Base-by-base conservation (phyloP, 2,797 vertebrate genomes). In the Brachymystax lenok region DNA sequence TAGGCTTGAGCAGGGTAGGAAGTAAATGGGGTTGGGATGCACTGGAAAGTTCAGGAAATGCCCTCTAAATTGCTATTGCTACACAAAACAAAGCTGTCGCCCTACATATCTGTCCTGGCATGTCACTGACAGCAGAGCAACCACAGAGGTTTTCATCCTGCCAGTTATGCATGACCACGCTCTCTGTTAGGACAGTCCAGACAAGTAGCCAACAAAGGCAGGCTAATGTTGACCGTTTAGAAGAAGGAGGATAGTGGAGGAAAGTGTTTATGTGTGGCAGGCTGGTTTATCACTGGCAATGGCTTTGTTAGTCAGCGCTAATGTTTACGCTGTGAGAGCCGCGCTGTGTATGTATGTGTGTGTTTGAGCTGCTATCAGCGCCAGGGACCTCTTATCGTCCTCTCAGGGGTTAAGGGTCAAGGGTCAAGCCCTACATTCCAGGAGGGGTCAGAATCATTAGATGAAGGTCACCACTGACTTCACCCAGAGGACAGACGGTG, bases 361-460 rank as follows among this genome's bases (percentile, higher is more conserved):
- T 46, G 40, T 46, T 46, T 46, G 40, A 79, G 83, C 69, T 7
- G 74, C 80, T 80, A 83, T 85, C 84, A 33, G 79, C 33, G 21
- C 81, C 80, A 83, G 79, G 24, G 75, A 61, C 16, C 73, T 77
- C 80, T 83, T 91, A 90, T 90, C 86, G 66, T 71, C 74, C 21
- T 50, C 1, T 6, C 46, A 19, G 74, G 71, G 86, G 86, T 84
- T 76, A 21, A 40, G 24, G 87, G 86, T 80, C 82, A 78, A 50
- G 80, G 87, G 86, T 81, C 82, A 78, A 50, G 80, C 77, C 77
- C 74, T 59, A 75, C 85, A 90, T 89, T 89, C 89, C 86, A 78
- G 6, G 74, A 24, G 50, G 24, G 80, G 81, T 85, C 80, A 77
- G 78, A 61, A 81, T 74, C 74, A 74, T 86, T 74, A 82, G 75